Conservation (phyloP, 2,888 invertebrate genomes). For the Bombyx huttoni region DNA sequence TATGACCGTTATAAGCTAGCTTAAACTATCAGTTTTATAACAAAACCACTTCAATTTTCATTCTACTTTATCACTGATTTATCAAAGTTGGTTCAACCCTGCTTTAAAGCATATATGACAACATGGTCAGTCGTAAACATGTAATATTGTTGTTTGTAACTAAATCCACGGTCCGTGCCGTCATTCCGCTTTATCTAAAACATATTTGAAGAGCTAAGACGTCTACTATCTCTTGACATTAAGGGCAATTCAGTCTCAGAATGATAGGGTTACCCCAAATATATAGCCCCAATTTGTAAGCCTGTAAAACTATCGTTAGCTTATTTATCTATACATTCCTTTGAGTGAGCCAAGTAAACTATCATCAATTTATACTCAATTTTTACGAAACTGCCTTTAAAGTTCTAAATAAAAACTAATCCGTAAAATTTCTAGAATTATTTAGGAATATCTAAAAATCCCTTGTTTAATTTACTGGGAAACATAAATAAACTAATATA, state of each 20-base stretch:
- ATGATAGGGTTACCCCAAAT: slow-evolving; percentile 18
- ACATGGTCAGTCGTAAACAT: slow-evolving; percentile 57
- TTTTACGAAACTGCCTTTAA: not conserved
- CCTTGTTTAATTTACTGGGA: too few species aligned
- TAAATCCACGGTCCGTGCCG: slow-evolving; percentile 43
- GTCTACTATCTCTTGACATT: slow-evolving; percentile 29
- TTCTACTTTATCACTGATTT: too few species aligned
- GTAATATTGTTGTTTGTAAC: slow-evolving; percentile 62
- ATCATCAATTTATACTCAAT: not conserved
- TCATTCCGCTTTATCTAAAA: slow-evolving; percentile 54
- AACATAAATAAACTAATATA: too few species aligned
- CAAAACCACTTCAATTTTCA: not conserved
- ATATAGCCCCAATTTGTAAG: slow-evolving; percentile 54
- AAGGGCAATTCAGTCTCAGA: slow-evolving; percentile 7
- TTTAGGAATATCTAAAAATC: too few species aligned
- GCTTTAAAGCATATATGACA: slow-evolving; percentile 37
- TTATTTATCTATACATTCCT: slow-evolving; percentile 4
- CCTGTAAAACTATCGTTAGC: not conserved
- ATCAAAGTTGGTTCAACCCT: slow-evolving; percentile 14
- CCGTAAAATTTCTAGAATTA: too few species aligned
- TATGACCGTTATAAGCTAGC: too few species aligned
- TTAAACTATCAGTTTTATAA: not conserved
- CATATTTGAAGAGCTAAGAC: slow-evolving; percentile 54
- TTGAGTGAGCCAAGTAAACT: not conserved
- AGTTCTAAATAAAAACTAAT: not conserved